Evolutionary conservation across 2,888 invertebrate species (phyloP).

Genomic region (Tetramorium bicarinatum): DNA sequence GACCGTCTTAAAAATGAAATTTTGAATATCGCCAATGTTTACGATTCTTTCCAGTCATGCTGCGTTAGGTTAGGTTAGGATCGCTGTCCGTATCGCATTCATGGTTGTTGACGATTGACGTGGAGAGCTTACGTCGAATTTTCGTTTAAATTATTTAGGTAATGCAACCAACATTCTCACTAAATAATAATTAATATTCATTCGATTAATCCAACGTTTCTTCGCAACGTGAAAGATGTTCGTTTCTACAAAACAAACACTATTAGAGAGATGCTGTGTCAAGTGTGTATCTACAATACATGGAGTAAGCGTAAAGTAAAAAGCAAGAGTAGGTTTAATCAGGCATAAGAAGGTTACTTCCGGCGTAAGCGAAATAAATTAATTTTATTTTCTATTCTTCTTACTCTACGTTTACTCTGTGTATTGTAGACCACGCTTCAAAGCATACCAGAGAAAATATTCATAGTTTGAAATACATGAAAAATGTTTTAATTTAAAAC

Average conservation of each 20-base stretch:
- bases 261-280: not conserved
- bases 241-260: not conserved
- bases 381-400: too few species aligned
- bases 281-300: too few species aligned
- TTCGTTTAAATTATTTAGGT: not conserved
- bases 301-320: too few species aligned
- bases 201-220: not conserved
- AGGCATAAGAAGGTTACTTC: too few species aligned
- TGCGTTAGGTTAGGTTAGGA: slow-evolving; percentile 2
- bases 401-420: too few species aligned
- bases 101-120: not conserved
- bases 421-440: too few species aligned
- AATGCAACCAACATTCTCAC: not conserved
- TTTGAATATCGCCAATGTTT: not conserved
- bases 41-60: not conserved
- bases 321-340: too few species aligned
- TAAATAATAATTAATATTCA: not conserved
- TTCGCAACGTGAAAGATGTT: not conserved
- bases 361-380: too few species aligned
- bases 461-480: not conserved
- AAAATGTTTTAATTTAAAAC: not conserved
- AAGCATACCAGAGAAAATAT: not conserved
- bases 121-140: not conserved
- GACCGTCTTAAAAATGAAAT: not conserved
- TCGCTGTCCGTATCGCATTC: too few species aligned